phyloP scores from a whole-genome alignment of 2,113 vertebrate genomes.

The Pithys albifrons region DNA sequence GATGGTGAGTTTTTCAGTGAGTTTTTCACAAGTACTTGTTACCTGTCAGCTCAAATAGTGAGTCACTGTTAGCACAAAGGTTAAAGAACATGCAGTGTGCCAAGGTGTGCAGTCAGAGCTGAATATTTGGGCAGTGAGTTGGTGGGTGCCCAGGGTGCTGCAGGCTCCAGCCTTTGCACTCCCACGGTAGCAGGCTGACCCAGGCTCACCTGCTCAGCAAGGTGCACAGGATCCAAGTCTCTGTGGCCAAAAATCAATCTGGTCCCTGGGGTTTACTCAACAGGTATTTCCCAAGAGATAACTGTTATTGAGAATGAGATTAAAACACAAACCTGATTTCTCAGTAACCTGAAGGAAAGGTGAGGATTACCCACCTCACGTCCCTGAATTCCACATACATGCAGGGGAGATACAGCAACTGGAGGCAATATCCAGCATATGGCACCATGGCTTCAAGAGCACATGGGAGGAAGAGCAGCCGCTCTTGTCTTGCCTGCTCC shows the following conservation, averaged over 20 bases:
- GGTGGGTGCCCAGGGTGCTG: fast-evolving
- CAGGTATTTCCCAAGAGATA: neutral
- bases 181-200: fast-evolving
- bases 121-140: fast-evolving
- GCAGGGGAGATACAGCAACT: fast-evolving
- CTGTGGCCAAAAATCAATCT: neutral
- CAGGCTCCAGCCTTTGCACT: neutral
- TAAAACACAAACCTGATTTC: neutral
- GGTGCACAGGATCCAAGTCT: neutral
- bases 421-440: too few relatives aligned
- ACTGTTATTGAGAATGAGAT: neutral
- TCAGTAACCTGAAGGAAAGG: neutral
- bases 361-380: neutral
- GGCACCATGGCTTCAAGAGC: neutral
- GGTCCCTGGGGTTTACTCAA: neutral
- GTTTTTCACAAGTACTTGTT: neutral
- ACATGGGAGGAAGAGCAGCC: neutral
- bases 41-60: neutral
- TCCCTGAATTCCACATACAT: fast-evolving
- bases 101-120: neutral
- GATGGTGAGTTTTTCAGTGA: fast-evolving
- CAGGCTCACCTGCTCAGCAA: fast-evolving
- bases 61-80: neutral
- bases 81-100: neutral
- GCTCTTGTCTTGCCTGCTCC: neutral